Evolutionary conservation across 2,888 invertebrate genomes (phyloP), one percentile per base, ranked within the genome.

Genomic region (Heliconius charithonia): DNA sequence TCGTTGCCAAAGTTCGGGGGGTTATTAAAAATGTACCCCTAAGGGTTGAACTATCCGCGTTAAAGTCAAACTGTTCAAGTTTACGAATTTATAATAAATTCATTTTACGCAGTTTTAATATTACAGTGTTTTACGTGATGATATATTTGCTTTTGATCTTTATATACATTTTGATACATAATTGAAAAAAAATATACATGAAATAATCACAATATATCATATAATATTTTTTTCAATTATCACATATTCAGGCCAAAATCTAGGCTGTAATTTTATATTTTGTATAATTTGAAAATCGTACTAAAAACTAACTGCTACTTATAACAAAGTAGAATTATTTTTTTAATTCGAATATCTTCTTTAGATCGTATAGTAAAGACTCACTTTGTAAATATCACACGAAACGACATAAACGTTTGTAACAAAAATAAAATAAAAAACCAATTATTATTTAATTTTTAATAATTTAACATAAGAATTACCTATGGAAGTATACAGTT

Each of bases 11-110:
- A 71, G 70, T 74, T 41, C 56, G 25, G 25, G 82, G 82, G 82
- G 80, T 85, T 84, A 84, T 87, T 86, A 85, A 87, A 87, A 86
- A 86, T 84, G 77, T 81, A 86, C 82, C 84, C 85, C 82, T 1
- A 27, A 82, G 83, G 86, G 82, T 86, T 84, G 83, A 85, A 85
- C 86, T 85, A 84, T 82, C 82, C 81, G 80, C 83, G 77, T 84
- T 83, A 81, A 81, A 81, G 82, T 84, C 75, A 79, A 83, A 85
- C 82, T 84, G 82, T 79, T 79, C 80, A 83, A 84, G 70, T 84
- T 84, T 70, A 76, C 74, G 75, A 74, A 79, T 82, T 82, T 81
- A 81, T 84, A 81, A 85, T 80, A 77, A 77, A 84, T 83, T 83
- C 80, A 83, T 79, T 75, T 73, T 37, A 66, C 76, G 79, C 76